Percentiles rank a stretch among this genome's conserved stretches.
These are phyloP conservation scores for Teinopalpus imperialis DNA, from an alignment of 2,888 invertebrate species.

Conservation along the genomic window DNA sequence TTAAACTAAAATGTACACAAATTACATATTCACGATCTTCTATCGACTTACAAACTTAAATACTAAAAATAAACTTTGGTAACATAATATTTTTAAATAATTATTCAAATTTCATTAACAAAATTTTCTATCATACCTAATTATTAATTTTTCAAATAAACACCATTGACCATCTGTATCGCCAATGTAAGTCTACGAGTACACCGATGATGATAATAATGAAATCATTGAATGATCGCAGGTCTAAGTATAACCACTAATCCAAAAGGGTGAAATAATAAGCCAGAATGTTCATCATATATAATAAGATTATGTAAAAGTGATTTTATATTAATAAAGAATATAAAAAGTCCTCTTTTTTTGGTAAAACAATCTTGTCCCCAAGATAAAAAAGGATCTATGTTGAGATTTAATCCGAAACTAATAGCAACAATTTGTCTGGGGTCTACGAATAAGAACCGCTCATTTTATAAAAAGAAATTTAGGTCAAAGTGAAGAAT, in stretches of 20 bases:
- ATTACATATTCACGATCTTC: no score
- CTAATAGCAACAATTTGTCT: conserved; percentile 64
- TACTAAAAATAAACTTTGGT: no score
- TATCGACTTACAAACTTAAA: no score
- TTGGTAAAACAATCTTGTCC: conserved; percentile 50
- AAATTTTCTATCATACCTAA: no score
- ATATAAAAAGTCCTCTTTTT: conserved; percentile 45
- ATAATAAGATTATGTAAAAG: conserved; percentile 46
- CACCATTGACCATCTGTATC: no score
- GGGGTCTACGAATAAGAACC: conserved; percentile 39
- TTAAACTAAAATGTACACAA: no score
- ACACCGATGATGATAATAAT: no score
- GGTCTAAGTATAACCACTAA: conserved; percentile 7
- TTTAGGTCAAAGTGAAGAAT: conserved; percentile 1
- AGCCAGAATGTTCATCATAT: conserved; percentile 36
- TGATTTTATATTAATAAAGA: conserved; percentile 55
- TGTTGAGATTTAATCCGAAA: conserved; percentile 64
- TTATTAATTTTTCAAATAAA: no score
- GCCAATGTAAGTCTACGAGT: no score
- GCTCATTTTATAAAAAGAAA: conserved; percentile 14
- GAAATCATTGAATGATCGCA: no score
- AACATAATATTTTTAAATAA: no score
- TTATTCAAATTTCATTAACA: no score
- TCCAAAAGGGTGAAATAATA: conserved; percentile 36
- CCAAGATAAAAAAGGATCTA: conserved; percentile 48